These are phyloP conservation scores for Pollenia amentaria DNA, from an alignment of 2,888 invertebrate species.

Conservation along the genomic window DNA sequence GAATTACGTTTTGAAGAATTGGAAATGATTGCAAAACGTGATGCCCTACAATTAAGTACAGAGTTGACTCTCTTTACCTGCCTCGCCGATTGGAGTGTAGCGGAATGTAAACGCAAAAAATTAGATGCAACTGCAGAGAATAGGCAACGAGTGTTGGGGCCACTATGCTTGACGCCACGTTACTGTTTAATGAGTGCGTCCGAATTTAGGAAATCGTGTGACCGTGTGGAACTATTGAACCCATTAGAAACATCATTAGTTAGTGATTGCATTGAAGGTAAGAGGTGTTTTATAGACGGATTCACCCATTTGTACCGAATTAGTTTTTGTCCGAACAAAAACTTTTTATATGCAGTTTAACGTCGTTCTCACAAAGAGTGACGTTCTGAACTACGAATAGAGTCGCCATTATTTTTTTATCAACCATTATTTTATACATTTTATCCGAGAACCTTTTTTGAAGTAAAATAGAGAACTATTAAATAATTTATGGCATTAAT, in stretches of 20 bases:
- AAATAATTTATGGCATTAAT: too few species aligned
- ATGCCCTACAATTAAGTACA: constrained; percentile 83
- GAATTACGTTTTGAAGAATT: constrained; percentile 84
- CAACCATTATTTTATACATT: too few species aligned
- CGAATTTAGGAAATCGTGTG: constrained; percentile 83
- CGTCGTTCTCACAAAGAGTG: too few species aligned
- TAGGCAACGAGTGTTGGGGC: constrained; percentile 83
- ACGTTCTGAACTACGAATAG: too few species aligned
- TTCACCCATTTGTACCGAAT: too few species aligned
- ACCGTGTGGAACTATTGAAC: constrained; percentile 83
- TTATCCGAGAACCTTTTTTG: too few species aligned
- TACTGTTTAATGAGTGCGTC: constrained; percentile 81
- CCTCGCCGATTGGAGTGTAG: constrained; percentile 84
- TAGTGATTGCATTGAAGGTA: constrained; percentile 82
- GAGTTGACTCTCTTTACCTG: constrained; percentile 83
- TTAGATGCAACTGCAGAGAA: constrained; percentile 83
- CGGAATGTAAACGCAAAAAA: constrained; percentile 83
- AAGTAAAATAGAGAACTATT: too few species aligned
- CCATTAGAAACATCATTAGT: constrained; percentile 82
- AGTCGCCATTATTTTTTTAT: too few species aligned
- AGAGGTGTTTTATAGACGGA: constrained; percentile 26
- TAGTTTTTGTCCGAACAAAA: too few species aligned
- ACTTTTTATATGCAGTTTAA: too few species aligned
- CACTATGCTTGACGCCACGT: constrained; percentile 83
- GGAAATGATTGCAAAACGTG: constrained; percentile 84